Evolutionary conservation across 2,113 vertebrate genomes (phyloP), one percentile per base, ranked within the genome.

Genomic region (Sceloporus tristichus): DNA sequence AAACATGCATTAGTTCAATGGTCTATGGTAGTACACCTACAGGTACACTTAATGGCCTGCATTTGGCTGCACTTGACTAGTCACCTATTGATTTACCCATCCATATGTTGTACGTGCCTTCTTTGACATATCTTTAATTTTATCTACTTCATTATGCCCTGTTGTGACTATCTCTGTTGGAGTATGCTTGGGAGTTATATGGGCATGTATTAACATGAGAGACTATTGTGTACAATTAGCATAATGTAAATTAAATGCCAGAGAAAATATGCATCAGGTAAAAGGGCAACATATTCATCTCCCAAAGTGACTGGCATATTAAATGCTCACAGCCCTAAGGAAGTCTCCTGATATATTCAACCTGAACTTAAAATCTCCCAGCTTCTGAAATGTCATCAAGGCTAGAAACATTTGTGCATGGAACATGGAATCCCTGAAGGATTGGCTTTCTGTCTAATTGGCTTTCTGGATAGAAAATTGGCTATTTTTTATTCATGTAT

Each of bases 201-300:
- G 4, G 0, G 65, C 76, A 70, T 53, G 13, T 70, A 79, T 48
- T 4, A 77, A 38, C n/a, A 13, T 16, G 81, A 66, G 8, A 48
- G 84, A 90, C 53, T 9, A 87, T 85, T 87, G n/a, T 87, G 80
- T 82, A 83, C 42, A 81, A 92, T 74, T 86, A 90, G 89, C 1
- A 88, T 48, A 34, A 93, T 76, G 86, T 91, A 91, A 89, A 91
- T 93, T 40, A 95, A 88, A 81, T 87, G 84, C 85, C 65, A n/a
- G 38, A 79, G 27, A 82, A 89, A 71, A 80, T 79, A 74, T 48
- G 38, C 53, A 85, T 74, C 66, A 73, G 38, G 84, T 56, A 85
- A 91, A 93, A 93, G 91, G 70, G 87, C 89, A 94, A 86, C 89
- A 85, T 88, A 90, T 81, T 83, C 27, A 79, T 81, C 79, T 84